Conservation (phyloP, 2,113 vertebrate species). For the Gopherus evgoodei region DNA sequence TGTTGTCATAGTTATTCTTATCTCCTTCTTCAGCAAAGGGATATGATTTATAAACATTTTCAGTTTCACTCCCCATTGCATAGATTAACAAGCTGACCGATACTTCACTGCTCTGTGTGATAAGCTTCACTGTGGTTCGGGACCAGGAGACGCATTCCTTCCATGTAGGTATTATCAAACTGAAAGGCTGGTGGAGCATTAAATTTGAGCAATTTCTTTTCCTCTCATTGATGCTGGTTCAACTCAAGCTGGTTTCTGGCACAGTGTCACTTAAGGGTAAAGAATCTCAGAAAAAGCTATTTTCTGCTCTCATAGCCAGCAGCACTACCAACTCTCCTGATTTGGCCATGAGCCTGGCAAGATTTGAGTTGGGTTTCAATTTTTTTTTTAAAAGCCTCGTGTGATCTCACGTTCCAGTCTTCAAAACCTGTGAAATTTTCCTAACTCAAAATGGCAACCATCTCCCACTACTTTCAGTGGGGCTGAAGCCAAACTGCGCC, state of each 20-base stretch:
- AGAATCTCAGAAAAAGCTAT: background rate
- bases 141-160: slow-evolving; percentile 42
- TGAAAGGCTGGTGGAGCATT: background rate
- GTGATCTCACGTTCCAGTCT: background rate
- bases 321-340: fast-evolving
- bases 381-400: background rate
- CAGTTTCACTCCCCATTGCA: slow-evolving; percentile 56
- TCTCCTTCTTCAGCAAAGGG: slow-evolving; percentile 63
- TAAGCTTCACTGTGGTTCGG: slow-evolving; percentile 42
- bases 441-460: background rate
- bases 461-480: background rate
- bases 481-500: background rate
- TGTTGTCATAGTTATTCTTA: slow-evolving; percentile 67
- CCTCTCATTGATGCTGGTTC: slow-evolving; percentile 35
- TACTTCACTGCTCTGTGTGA: slow-evolving; percentile 42
- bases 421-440: background rate
- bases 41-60: slow-evolving; percentile 67
- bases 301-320: background rate
- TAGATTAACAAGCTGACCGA: slow-evolving; percentile 44
- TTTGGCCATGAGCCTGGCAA: background rate
- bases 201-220: slow-evolving; percentile 35
- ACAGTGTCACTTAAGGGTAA: slow-evolving; percentile 5
- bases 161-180: slow-evolving; percentile 44
- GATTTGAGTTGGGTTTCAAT: background rate
- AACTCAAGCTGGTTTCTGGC: slow-evolving; percentile 55